These are phyloP conservation scores for Percopsis omiscomaycus DNA, from an alignment of 2,797 vertebrate species.

Conservation along the genomic window DNA sequence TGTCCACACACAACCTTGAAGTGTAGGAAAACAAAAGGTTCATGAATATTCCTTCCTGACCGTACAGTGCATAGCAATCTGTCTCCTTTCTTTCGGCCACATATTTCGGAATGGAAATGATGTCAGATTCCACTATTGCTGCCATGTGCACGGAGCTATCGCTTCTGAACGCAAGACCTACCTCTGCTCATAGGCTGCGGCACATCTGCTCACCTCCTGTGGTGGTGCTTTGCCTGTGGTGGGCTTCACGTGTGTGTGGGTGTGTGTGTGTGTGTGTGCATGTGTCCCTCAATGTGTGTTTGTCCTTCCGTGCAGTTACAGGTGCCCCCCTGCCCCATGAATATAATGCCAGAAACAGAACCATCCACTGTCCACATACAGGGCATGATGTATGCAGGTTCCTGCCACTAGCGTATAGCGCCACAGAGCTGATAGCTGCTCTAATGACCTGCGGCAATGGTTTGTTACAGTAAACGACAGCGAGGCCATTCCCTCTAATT, in stretches of 20 bases:
- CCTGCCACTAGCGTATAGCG: background rate
- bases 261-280: constrained; percentile 22
- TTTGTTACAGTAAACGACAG: constrained; percentile 68
- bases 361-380: constrained; percentile 7
- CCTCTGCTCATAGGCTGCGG: constrained; percentile 65
- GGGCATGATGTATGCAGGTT: constrained; percentile 25
- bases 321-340: background rate
- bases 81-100: constrained; percentile 48
- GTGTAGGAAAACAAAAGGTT: constrained; percentile 15
- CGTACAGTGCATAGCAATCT: constrained; percentile 35
- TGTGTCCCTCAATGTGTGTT: constrained; percentile 1
- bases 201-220: constrained; percentile 83
- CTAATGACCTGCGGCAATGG: constrained; percentile 58
- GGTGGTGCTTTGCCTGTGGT: constrained; percentile 57
- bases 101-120: constrained; percentile 71
- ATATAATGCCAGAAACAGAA: too few relatives aligned
- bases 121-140: constrained; percentile 74
- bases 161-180: constrained; percentile 69
- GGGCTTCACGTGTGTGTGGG: constrained; percentile 43
- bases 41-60: constrained; percentile 54
- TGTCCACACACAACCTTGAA: constrained; percentile 29
- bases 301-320: background rate
- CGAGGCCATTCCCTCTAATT: constrained; percentile 62
- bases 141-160: constrained; percentile 74
- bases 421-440: constrained; percentile 45